Base-by-base conservation (phyloP, 1,140 invertebrate genomes). In the Drosophila setifemur region DNA sequence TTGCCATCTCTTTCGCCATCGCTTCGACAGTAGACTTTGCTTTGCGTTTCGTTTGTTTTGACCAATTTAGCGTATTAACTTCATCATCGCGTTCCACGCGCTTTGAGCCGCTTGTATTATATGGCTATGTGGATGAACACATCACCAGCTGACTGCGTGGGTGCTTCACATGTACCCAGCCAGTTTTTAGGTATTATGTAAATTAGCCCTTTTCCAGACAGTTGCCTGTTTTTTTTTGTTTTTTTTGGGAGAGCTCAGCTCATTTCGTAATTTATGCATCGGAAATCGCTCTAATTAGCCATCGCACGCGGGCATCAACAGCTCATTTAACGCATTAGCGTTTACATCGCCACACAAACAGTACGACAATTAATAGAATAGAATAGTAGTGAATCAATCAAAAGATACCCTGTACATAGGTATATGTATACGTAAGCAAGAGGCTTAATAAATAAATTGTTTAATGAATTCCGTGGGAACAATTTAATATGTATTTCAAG, bases 21-120 rank as follows among this genome's bases (percentile, higher is more conserved):
- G 29, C 63, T 54, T 19, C 35, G 35, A 63, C 57, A 49, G 66
- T 67, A 45, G 26, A 49, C 28, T 55, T 61, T 29, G 44, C 31
- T 33, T n/a, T 6, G 2, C 53, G 47, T 28, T 72, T 58, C 49
- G 68, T 76, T 86, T 85, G 81, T 86, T 85, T 85, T 85, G 79
- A 85, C 79, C 79, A 85, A 85, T 75, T 85, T 75, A 54, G 74
- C 79, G 81, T 74, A 85, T 67, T 69, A 83, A 78, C 79, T 49
- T 83, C 79, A 85, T 83, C 53, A 78, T 74, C 50, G 43, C 11
- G 79, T 66, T 74, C 57, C 50, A 54, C 43, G 50, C 55, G 55
- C 68, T 70, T 48, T 70, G 55, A 75, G 43, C 47, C 71, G 28
- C 39, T 49, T 28, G 44, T 44, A 35, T 19, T 31, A 26, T 37